Conservation (phyloP, 2,113 vertebrate genomes). For the Sceloporus undulatus region DNA sequence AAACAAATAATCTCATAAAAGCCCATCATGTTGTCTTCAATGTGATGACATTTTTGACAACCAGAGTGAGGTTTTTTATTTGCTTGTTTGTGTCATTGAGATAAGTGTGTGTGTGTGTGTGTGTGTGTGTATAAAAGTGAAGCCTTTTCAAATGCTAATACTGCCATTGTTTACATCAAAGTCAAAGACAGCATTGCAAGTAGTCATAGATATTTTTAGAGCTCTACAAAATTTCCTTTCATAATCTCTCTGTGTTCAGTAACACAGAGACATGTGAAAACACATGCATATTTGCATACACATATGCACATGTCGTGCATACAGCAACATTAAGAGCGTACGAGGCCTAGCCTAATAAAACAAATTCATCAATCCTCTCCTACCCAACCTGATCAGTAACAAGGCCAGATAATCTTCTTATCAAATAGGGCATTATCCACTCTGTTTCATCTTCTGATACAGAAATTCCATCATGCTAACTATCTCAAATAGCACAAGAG, state of each 20-base stretch:
- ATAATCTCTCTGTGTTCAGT: neutral
- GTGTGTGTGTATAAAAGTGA: neutral
- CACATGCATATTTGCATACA: too few relatives aligned
- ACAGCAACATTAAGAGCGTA: too few relatives aligned
- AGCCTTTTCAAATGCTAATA: conserved; percentile 50
- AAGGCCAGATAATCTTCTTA: too few relatives aligned
- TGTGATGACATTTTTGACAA: conserved; percentile 65
- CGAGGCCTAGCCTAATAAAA: too few relatives aligned
- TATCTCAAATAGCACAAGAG: too few relatives aligned
- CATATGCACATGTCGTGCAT: too few relatives aligned
- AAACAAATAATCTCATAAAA: conserved; percentile 49
- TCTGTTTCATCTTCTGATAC: too few relatives aligned
- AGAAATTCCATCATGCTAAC: too few relatives aligned
- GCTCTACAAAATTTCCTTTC: neutral
- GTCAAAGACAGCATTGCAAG: conserved; percentile 37
- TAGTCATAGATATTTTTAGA: conserved; percentile 29
- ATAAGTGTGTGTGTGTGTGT: conserved; percentile 44
- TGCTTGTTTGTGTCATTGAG: conserved; percentile 53
- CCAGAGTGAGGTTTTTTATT: neutral
- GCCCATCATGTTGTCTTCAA: conserved; percentile 39
- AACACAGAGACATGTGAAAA: neutral
- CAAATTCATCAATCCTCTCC: too few relatives aligned
- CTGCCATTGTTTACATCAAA: conserved; percentile 44
- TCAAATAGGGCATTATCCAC: too few relatives aligned
- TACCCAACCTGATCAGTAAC: too few relatives aligned